Conservation (phyloP, 2,113 vertebrate genomes). For the Romanogobio albipinnatus region DNA sequence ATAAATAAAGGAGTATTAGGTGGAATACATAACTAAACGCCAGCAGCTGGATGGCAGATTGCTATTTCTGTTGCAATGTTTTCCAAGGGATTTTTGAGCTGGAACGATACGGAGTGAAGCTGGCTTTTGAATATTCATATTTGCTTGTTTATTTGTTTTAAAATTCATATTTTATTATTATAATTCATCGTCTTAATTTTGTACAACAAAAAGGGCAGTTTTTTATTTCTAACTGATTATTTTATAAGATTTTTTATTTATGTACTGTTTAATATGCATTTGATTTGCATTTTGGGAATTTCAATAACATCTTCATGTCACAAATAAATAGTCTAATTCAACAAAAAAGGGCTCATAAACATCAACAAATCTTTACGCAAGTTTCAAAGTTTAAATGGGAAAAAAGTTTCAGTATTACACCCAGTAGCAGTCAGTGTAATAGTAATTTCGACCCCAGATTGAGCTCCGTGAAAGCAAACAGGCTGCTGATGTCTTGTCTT, state of each 20-base stretch:
- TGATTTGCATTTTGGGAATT: neutral
- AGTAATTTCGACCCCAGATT: constrained; percentile 31
- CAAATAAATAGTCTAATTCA: neutral
- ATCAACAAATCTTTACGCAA: neutral
- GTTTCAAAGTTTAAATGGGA: neutral
- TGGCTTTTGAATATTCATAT: constrained; percentile 75
- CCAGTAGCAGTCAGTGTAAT: neutral
- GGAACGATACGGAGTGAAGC: constrained; percentile 68
- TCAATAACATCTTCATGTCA: neutral
- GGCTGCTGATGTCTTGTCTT: constrained; percentile 51
- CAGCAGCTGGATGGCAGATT: constrained; percentile 74
- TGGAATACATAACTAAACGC: constrained; percentile 62
- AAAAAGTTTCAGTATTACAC: neutral
- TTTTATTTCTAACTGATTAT: neutral
- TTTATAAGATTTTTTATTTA: neutral
- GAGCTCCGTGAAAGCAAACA: constrained; percentile 42
- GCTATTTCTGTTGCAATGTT: constrained; percentile 71
- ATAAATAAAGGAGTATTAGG: constrained; percentile 55
- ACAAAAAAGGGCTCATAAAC: neutral
- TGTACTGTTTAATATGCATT: neutral
- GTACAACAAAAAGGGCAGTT: neutral
- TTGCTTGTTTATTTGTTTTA: constrained; percentile 70
- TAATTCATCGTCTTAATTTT: constrained; percentile 58
- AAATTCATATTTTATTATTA: constrained; percentile 66
- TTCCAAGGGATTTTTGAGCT: constrained; percentile 71